Evolutionary conservation across 2,113 vertebrate genomes (phyloP).

Genomic region (Pygoscelis adeliae): DNA sequence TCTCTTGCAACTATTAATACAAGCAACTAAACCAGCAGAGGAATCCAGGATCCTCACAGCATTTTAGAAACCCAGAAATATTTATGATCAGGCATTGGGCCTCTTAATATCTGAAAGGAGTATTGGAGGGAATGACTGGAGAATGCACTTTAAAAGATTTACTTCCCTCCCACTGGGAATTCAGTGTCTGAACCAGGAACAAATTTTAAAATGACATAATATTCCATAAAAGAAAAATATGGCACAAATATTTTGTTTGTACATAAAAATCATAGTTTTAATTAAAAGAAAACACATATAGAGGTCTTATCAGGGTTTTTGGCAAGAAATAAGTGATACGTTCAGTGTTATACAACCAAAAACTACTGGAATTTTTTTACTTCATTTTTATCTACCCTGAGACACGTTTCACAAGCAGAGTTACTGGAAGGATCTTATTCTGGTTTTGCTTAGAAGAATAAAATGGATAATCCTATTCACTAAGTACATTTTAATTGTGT

Average conservation of each 20-base stretch:
- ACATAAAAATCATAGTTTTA: conserved; percentile 31
- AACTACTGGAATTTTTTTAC: neutral
- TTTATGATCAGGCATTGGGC: neutral
- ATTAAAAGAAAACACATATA: conserved; percentile 57
- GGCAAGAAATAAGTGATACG: neutral
- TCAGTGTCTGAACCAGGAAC: conserved; percentile 6
- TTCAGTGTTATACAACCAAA: conserved; percentile 23
- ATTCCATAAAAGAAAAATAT: conserved; percentile 55
- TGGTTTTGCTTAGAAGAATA: neutral
- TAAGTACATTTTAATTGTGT: neutral
- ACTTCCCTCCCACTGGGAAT: conserved; percentile 6
- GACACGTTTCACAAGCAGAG: neutral
- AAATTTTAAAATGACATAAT: conserved; percentile 18
- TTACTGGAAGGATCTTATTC: neutral
- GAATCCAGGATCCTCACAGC: neutral
- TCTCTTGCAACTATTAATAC: neutral
- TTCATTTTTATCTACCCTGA: neutral
- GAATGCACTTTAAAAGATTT: conserved; percentile 14
- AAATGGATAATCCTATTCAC: fast-evolving
- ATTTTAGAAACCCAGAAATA: neutral
- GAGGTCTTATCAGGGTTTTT: conserved; percentile 5
- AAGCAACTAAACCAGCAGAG: neutral
- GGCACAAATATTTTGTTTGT: neutral
- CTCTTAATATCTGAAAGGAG: neutral
- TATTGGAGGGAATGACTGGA: neutral